Conservation (phyloP, 2,797 vertebrate species). For the Scolopax bukidnonensis region DNA sequence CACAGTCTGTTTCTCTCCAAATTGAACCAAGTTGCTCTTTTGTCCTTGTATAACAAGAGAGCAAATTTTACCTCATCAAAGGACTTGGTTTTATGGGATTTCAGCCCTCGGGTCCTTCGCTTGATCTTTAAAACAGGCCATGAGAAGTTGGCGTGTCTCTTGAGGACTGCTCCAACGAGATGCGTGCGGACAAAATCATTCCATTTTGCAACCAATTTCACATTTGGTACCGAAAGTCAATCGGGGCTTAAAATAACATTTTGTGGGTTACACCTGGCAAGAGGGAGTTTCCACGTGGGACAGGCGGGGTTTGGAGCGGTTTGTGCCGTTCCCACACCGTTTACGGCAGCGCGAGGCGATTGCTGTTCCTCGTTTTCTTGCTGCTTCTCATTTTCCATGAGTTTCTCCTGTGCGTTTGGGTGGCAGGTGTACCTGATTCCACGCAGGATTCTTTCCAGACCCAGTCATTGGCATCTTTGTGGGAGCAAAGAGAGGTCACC, state of each 20-base stretch:
- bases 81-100: neutral
- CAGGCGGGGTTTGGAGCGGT: neutral
- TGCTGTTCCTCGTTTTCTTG: neutral
- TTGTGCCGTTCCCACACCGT: neutral
- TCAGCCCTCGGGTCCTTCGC: neutral
- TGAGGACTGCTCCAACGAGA: neutral
- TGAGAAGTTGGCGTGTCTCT: neutral
- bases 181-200: fast-evolving
- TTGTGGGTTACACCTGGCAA: neutral
- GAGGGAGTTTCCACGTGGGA: neutral
- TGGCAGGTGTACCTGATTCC: neutral
- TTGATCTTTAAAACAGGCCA: neutral
- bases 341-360: fast-evolving
- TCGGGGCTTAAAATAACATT: constrained; percentile 8
- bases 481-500: neutral
- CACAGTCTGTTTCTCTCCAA: neutral
- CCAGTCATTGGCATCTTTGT: neutral
- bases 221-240: neutral
- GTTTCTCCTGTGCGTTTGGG: neutral
- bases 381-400: neutral
- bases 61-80: neutral
- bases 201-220: neutral
- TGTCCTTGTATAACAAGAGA: neutral
- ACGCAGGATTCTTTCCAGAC: neutral
- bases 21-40: neutral